Base-by-base conservation (phyloP, 2,113 vertebrate species). In the Pachypanchax playfairii region DNA sequence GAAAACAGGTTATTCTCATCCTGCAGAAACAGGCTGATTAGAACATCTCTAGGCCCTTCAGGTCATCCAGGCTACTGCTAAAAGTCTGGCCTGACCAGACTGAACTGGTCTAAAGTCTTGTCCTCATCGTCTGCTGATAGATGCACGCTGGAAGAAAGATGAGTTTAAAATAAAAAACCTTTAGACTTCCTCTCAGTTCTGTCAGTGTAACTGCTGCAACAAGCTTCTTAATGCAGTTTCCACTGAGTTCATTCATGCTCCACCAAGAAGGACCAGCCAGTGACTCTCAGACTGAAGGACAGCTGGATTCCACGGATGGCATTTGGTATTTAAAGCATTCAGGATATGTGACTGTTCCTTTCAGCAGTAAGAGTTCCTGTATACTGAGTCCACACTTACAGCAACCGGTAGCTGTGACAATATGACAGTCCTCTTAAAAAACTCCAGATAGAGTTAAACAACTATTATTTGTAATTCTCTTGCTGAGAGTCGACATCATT, bases 251-350 rank as follows among this genome's bases (percentile, higher is more conserved):
- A 59, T 36, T 65, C 48, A 65, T 3, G 12, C 18, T 7, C n/a
- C 22, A 36, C 24, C 4, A 2, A 41, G 51, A 31, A 13, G 20
- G 1, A 13, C 41, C 66, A 61, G 69, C 70, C 52, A 1, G 36
- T 26, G n/a, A 42, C 62, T 52, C 63, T 77, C 80, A 68, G 62
- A 41, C 48, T 2, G 41, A 44, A 61, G 58, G 74, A 76, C 73
- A 70, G 57, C 65, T 75, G 65, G 76, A 73, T 67, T 65, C 78
- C 59, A 42, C 5, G 1, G 50, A 68, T 60, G 65, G 56, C 64
- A 70, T 20, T 54, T 25, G 62, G 58, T 47, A 80, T 77, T 44
- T 42, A 12, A 79, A 79, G 55, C 61, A 75, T 80, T 55, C 67
- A 5, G 55, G 46, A 53, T 15, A 68, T 26, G 47, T 18, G 57